Evolutionary conservation across 2,113 vertebrate genomes (phyloP).

Genomic region (Ia io): DNA sequence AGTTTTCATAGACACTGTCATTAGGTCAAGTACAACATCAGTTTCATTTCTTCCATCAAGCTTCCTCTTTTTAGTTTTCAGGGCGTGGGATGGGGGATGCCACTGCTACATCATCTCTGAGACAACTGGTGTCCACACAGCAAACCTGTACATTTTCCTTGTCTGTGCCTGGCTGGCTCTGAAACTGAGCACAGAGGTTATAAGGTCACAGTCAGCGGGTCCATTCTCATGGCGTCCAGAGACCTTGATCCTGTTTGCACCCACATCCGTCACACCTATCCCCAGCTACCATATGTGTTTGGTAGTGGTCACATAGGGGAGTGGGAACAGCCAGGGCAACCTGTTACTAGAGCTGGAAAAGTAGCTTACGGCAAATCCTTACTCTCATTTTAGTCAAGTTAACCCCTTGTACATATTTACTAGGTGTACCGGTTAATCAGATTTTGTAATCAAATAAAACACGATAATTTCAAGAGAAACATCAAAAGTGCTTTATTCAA

Average conservation of each 20-base stretch:
- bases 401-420: not conserved
- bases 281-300: not conserved
- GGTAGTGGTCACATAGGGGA: not conserved
- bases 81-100: no score
- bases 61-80: not conserved
- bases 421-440: no score
- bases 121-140: not conserved
- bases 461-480: no score
- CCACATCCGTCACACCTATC: not conserved
- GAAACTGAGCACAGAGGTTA: not conserved
- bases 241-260: not conserved
- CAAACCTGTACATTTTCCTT: not conserved
- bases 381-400: not conserved
- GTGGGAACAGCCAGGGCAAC: not conserved
- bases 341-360: not conserved
- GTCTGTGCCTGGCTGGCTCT: not conserved
- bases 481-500: no score
- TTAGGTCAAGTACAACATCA: not conserved
- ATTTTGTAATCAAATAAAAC: no score
- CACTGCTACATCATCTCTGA: not conserved
- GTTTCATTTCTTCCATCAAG: not conserved
- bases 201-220: not conserved
- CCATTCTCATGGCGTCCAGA: not conserved
- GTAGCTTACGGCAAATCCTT: not conserved
- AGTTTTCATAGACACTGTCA: not conserved